Conservation (phyloP, 2,888 invertebrate species). For the Lissonota sp. region DNA sequence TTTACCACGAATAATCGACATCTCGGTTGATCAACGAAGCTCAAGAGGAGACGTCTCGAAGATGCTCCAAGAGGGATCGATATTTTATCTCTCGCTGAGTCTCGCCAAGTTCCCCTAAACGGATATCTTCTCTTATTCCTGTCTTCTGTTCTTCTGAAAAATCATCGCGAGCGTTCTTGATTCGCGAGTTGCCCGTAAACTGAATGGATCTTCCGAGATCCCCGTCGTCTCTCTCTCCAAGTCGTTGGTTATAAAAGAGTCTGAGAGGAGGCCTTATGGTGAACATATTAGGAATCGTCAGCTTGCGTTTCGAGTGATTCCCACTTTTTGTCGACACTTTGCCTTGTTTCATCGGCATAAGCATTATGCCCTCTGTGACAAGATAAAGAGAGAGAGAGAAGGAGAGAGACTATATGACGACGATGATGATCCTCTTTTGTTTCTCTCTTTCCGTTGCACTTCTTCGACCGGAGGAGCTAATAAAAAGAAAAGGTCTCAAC, state of each 20-base stretch:
- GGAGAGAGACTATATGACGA: background rate
- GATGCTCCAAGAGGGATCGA: conserved; percentile 31
- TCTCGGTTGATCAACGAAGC: background rate
- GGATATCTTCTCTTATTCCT: conserved; percentile 67
- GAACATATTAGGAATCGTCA: conserved; percentile 53
- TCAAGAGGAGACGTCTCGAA: conserved; percentile 2
- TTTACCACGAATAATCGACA: too few relatives aligned
- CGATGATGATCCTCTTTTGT: conserved; percentile 22
- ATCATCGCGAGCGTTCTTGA: conserved; percentile 71
- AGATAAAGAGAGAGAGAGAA: too few relatives aligned
- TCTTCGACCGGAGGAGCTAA: too few relatives aligned
- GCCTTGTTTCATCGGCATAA: conserved; percentile 75
- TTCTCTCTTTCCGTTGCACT: too few relatives aligned
- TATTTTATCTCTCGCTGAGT: conserved; percentile 37
- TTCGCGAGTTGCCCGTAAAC: conserved; percentile 36
- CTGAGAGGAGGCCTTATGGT: conserved; percentile 14
- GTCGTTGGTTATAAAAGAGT: conserved; percentile 23
- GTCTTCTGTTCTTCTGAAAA: conserved; percentile 74
- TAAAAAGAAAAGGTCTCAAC: background rate
- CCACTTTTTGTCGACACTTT: conserved; percentile 73
- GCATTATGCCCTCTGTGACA: conserved; percentile 52
- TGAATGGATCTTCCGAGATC: conserved; percentile 60
- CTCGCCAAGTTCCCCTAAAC: conserved; percentile 82
- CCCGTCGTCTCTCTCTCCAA: background rate
- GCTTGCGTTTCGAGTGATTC: conserved; percentile 53